Conservation (phyloP, 2,888 invertebrate species). For the Eueremaeus valkanovi region DNA sequence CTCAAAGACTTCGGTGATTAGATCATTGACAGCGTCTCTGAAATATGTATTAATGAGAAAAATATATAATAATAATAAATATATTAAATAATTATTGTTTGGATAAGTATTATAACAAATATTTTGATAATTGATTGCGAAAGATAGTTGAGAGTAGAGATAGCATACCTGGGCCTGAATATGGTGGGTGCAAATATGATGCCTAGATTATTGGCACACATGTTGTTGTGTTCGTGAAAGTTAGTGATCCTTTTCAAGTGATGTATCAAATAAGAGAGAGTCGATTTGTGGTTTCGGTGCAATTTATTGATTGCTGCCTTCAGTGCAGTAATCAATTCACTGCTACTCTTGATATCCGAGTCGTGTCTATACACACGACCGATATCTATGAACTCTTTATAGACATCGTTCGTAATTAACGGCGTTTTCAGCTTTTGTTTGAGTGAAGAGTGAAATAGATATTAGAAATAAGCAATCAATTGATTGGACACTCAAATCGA, state of each 20-base stretch:
- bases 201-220: conserved; percentile 41
- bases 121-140: background rate
- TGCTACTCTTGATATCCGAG: background rate
- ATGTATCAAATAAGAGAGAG: conserved; percentile 38
- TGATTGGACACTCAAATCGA: background rate
- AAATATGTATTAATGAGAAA: too few relatives aligned
- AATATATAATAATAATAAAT: background rate
- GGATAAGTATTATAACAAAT: background rate
- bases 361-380: conserved; percentile 34
- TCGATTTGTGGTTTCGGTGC: conserved; percentile 32
- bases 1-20: conserved; percentile 40
- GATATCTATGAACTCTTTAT: conserved; percentile 40
- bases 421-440: conserved; percentile 40
- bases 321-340: conserved; percentile 21
- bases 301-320: conserved; percentile 32
- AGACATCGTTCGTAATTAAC: conserved; percentile 40
- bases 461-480: background rate
- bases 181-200: conserved; percentile 43
- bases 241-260: conserved; percentile 40
- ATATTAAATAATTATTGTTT: background rate
- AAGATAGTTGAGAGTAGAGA: background rate
- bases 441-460: background rate
- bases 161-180: conserved; percentile 40
- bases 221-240: conserved; percentile 39
- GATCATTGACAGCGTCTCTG: conserved; percentile 23